Conservation (phyloP, 2,113 vertebrate species). For the Cynocephalus volans region DNA sequence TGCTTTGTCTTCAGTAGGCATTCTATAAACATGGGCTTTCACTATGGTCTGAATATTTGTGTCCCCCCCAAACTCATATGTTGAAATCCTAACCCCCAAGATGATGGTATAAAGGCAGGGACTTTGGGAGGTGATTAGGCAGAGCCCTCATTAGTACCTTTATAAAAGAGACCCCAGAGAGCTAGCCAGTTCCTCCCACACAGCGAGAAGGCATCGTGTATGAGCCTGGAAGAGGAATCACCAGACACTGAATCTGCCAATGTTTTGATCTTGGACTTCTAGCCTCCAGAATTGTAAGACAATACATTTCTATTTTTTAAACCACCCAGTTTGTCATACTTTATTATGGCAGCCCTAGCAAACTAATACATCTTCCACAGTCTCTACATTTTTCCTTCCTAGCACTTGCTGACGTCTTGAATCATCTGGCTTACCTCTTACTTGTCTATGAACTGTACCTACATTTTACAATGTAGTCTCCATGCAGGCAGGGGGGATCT, state of each 20-base stretch:
- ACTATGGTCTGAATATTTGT: background rate
- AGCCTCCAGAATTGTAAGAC: background rate
- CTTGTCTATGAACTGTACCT: background rate
- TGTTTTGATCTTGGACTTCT: background rate
- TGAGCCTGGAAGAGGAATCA: background rate
- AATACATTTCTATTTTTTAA: background rate
- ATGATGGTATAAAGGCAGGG: background rate
- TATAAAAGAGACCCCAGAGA: background rate
- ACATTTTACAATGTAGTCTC: background rate
- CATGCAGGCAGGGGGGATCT: background rate
- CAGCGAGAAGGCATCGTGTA: background rate
- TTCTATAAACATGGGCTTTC: background rate
- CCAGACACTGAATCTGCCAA: background rate
- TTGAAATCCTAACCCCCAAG: background rate
- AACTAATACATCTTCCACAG: background rate
- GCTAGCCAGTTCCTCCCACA: background rate
- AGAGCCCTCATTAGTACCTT: background rate
- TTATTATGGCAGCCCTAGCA: background rate
- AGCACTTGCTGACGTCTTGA: background rate
- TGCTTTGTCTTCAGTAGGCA: background rate
- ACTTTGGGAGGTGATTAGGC: background rate
- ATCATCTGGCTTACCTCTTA: background rate
- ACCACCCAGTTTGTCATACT: background rate
- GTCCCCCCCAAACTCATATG: background rate
- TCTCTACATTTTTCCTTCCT: background rate